phyloP scores from a whole-genome alignment of 2,797 vertebrate genomes.

The Mormyrus proboscirostris region DNA sequence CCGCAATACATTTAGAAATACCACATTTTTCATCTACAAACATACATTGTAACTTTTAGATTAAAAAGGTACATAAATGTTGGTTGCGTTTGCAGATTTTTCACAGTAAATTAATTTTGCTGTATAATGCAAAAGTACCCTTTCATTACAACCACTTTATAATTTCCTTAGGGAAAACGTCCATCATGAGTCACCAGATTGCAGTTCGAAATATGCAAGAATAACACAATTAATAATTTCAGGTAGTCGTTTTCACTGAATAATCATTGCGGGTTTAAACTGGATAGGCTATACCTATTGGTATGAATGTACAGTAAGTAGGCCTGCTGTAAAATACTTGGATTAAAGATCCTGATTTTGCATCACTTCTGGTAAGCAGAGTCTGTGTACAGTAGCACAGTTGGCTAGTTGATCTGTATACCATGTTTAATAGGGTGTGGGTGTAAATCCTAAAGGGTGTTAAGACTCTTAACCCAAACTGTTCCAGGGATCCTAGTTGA shows the following conservation, averaged over 20 bases:
- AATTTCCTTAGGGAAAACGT: background rate
- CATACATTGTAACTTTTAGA: background rate
- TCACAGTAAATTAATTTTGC: background rate
- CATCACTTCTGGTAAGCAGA: background rate
- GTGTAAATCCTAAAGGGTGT: background rate
- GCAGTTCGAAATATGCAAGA: background rate
- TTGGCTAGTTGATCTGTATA: background rate
- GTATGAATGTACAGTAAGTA: background rate
- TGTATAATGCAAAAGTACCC: background rate
- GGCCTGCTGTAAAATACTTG: background rate
- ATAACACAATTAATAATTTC: background rate
- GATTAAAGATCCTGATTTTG: background rate
- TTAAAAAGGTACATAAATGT: background rate
- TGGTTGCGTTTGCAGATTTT: background rate
- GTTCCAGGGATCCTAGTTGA: background rate
- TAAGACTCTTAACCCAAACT: background rate
- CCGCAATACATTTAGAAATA: background rate
- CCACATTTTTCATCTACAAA: background rate
- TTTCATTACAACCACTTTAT: background rate
- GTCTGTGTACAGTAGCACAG: background rate
- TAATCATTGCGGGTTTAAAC: background rate
- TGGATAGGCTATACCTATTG: background rate
- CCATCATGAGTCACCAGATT: background rate
- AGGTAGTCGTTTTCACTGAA: background rate
- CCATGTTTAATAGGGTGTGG: background rate